phyloP scores from a whole-genome alignment of 2,113 vertebrate genomes.

The Anarrhichthys ocellatus region DNA sequence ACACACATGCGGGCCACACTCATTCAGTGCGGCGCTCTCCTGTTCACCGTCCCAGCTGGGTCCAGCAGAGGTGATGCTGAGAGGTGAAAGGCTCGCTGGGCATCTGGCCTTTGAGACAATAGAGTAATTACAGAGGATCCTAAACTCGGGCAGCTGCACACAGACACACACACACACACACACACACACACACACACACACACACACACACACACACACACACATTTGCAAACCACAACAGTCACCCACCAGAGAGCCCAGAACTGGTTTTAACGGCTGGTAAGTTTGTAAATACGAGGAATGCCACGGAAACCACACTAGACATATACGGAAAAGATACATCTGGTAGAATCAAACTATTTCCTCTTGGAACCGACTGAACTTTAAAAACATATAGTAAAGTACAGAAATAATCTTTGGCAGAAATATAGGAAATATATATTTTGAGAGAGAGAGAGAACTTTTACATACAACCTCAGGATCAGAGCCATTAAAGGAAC shows the following conservation, averaged over 20 bases:
- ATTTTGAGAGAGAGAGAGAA: constrained; percentile 7
- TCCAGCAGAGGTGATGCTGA: constrained; percentile 52
- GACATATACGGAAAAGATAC: constrained; percentile 1
- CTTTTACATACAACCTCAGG: constrained; percentile 22
- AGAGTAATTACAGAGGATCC: constrained; percentile 69
- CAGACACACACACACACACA: constrained; percentile 14
- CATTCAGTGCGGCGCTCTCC: constrained; percentile 1
- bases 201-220: constrained; percentile 11
- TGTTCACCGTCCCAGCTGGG: constrained; percentile 67
- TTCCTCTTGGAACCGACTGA: constrained; percentile 3
- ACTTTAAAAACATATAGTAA: not conserved
- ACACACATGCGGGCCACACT: not conserved
- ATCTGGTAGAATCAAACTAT: not conserved
- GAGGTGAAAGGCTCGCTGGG: constrained; percentile 48
- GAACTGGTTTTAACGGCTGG: not conserved
- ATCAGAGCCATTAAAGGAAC: constrained; percentile 40
- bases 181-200: constrained; percentile 11
- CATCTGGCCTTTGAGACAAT: constrained; percentile 77
- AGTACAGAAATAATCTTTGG: not conserved
- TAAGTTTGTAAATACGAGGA: not conserved
- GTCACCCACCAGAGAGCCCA: constrained; percentile 8
- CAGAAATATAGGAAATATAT: not conserved
- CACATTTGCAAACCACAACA: constrained; percentile 30
- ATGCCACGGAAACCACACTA: not conserved
- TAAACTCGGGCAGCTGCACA: constrained; percentile 52